phyloP scores from a whole-genome alignment of 2,888 invertebrate species.

The Tridacna crocea region DNA sequence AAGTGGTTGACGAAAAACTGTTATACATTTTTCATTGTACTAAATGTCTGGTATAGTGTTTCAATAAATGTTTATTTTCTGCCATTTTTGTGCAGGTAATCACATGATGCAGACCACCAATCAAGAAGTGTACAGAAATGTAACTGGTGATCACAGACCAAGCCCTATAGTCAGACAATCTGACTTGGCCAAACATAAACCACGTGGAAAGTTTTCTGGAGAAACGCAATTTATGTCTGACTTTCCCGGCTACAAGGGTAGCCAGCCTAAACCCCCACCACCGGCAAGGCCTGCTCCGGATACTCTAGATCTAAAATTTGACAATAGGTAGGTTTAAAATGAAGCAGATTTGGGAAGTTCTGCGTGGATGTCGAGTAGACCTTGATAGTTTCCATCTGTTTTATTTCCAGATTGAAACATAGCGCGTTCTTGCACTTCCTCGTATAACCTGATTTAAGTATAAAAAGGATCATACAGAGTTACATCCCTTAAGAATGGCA shows the following conservation, averaged over 20 bases:
- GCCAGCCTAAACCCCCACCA: constrained; percentile 72
- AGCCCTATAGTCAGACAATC: constrained; percentile 66
- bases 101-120: constrained; percentile 76
- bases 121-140: constrained; percentile 73
- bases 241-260: constrained; percentile 71
- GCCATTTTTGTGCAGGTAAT: constrained; percentile 68
- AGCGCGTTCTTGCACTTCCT: no score
- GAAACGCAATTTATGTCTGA: constrained; percentile 77
- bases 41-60: no score
- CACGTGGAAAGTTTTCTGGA: constrained; percentile 71
- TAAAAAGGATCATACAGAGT: no score
- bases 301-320: constrained; percentile 79
- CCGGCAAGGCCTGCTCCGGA: constrained; percentile 77
- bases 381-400: no score
- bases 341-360: no score
- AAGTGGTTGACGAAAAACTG: no score
- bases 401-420: no score
- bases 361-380: no score
- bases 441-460: no score
- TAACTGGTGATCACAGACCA: constrained; percentile 73
- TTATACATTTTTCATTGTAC: no score
- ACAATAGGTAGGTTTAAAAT: constrained; percentile 74
- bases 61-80: no score
- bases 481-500: no score
- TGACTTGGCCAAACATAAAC: constrained; percentile 64